These are phyloP conservation scores for Heliconius erato DNA, from an alignment of 2,888 invertebrate genomes.

Conservation along the genomic window DNA sequence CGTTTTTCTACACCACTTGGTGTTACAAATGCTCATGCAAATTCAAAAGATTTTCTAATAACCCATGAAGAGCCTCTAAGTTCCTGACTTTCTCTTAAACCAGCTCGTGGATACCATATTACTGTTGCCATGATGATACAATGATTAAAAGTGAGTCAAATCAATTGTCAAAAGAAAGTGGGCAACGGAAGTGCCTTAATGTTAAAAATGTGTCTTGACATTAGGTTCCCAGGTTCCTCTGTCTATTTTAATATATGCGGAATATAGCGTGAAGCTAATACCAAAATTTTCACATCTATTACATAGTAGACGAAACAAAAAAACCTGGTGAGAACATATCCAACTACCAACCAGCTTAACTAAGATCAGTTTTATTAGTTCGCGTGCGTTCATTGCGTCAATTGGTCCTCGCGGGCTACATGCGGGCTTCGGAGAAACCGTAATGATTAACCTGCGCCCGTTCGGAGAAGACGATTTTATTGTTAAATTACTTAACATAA, in stretches of 20 bases:
- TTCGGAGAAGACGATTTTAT: conserved; percentile 26
- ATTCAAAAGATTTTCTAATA: neutral
- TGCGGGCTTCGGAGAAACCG: conserved; percentile 57
- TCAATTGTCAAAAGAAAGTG: no score
- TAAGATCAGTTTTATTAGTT: conserved; percentile 44
- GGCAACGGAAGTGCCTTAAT: no score
- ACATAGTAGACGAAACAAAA: neutral
- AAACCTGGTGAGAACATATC: neutral
- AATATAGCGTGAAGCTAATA: neutral
- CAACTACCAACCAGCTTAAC: conserved; percentile 1
- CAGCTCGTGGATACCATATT: neutral
- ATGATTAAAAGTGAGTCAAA: no score
- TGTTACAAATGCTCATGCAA: neutral
- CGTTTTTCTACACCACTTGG: neutral
- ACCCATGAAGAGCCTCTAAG: neutral
- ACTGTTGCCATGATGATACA: no score
- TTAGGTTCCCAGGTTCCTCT: neutral
- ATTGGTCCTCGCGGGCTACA: conserved; percentile 50
- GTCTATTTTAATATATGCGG: neutral
- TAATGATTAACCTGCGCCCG: conserved; percentile 47
- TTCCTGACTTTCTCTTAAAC: neutral
- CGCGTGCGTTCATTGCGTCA: conserved; percentile 55
- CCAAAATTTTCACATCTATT: neutral
- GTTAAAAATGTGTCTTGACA: neutral
- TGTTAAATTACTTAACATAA: conserved; percentile 30